Evolutionary conservation across 2,888 invertebrate genomes (phyloP).

Genomic region (Gandaritis pyraliata): DNA sequence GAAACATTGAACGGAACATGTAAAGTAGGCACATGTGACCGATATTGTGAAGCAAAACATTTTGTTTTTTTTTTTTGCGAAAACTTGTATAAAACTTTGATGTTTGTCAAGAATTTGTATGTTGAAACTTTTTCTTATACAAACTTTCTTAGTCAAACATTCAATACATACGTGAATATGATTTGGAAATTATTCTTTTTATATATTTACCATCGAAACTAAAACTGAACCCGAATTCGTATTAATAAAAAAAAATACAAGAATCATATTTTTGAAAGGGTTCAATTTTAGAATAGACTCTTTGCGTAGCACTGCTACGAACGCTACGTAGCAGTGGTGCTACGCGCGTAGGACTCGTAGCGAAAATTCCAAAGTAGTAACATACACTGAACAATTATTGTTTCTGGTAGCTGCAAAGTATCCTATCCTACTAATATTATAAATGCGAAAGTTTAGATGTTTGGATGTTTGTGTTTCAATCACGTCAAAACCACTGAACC

Average conservation of each 20-base stretch:
- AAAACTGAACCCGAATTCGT: too few relatives aligned
- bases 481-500: too few relatives aligned
- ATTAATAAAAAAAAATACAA: too few relatives aligned
- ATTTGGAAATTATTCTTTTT: background rate
- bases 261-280: too few relatives aligned
- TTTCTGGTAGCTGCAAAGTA: too few relatives aligned
- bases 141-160: background rate
- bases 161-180: background rate
- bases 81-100: background rate
- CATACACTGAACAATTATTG: too few relatives aligned
- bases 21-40: constrained; percentile 46
- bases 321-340: background rate
- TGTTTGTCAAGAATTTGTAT: constrained; percentile 6
- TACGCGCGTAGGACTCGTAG: background rate
- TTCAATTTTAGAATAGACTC: too few relatives aligned
- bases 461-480: too few relatives aligned
- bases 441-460: too few relatives aligned
- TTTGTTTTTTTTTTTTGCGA: constrained; percentile 10
- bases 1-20: constrained; percentile 41
- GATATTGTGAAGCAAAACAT: constrained; percentile 20
- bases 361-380: too few relatives aligned
- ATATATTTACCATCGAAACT: too few relatives aligned
- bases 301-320: background rate
- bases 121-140: background rate
- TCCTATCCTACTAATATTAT: too few relatives aligned